Base-by-base conservation (phyloP, 2,113 vertebrate genomes). In the Callorhinus ursinus region DNA sequence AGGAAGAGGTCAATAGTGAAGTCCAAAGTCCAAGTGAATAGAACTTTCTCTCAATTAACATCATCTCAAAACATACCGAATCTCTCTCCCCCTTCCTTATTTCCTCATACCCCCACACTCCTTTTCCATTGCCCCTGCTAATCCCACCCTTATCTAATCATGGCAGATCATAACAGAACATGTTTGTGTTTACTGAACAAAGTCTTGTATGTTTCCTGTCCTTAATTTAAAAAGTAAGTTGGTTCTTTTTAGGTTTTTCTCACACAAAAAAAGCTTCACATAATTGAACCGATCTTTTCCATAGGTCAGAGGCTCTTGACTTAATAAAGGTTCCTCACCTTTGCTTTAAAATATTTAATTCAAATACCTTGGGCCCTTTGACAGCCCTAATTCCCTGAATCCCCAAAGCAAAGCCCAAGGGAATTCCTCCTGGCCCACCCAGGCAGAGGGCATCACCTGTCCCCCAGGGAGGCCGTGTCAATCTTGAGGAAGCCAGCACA, bases 401-500 rank as follows among this genome's bases (percentile, higher is more conserved):
- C 31, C 96, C 80, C 69, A 36, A 96, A 97, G 91, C 76, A 95
- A 95, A 90, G 88, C 93, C 95, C 77, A 81, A 80, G 51, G 69
- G 83, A 94, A 82, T 65, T 90, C 80, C 53, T 95, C 76, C 88
- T 88, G 88, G 90, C 91, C 79, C 89, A 85, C 94, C 96, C 90
- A 97, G 69, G 93, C 88, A 72, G 28, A 91, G 82, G 72, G 55
- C 1, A 98, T 99, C 94, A 99, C 99, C 99, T 99, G 99, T 99
- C 99, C 28, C 99, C 99, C 90, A 99, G 99, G 0, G 99, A 99
- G 0, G 99, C 99, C 0, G 99, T 99, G 98, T 99, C 99, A 0
- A 99, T 99, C 98, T 99, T 99, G 98, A 99, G 99, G 98, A 99
- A 99, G 91, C 99, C 99, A 33, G 99, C 99, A 63, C 99, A 99